Evolutionary conservation across 1,140 invertebrate species (phyloP).

Genomic region (Cotesia glomerata): DNA sequence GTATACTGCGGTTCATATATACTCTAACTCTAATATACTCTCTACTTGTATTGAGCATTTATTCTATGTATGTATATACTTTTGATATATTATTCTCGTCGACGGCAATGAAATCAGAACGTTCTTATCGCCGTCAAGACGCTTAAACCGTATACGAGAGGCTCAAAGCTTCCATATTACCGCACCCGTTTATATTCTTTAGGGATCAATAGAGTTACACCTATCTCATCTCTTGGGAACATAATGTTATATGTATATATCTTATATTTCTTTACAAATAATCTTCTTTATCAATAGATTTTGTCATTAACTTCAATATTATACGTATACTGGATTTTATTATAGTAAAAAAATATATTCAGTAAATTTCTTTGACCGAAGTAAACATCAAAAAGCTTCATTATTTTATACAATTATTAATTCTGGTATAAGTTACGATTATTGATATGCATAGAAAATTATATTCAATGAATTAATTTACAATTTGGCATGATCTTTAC

Average conservation of each 20-base stretch:
- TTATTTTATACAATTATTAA: too few species aligned
- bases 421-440: too few species aligned
- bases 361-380: background rate
- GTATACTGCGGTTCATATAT: conserved; percentile 23
- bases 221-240: background rate
- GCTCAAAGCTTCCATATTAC: conserved; percentile 9
- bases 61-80: too few species aligned
- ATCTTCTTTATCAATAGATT: too few species aligned
- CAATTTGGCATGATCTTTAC: too few species aligned
- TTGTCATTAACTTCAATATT: background rate
- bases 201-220: conserved; percentile 9
- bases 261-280: too few species aligned
- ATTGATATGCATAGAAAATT: too few species aligned
- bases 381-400: too few species aligned
- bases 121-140: background rate
- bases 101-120: conserved; percentile 41
- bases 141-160: background rate
- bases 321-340: background rate
- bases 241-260: background rate
- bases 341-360: background rate
- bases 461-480: too few species aligned
- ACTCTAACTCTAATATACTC: too few species aligned
- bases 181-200: conserved; percentile 13
- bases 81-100: background rate
- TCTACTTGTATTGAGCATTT: too few species aligned